Conservation (phyloP, 2,797 vertebrate species). For the Sebastes trivittatus region DNA sequence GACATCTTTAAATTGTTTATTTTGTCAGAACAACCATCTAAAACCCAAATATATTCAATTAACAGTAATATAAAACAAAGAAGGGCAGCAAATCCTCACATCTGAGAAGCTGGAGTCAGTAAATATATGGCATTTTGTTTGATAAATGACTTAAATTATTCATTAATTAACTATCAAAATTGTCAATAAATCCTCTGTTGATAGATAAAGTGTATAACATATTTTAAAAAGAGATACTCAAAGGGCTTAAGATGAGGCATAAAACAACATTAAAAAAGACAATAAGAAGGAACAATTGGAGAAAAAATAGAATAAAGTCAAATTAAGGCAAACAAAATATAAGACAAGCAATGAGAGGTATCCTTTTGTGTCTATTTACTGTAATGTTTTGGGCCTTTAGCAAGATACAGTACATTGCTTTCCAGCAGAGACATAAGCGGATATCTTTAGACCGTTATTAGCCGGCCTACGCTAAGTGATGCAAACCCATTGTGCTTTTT, state of each 20-base stretch:
- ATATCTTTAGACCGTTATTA: constrained; percentile 49
- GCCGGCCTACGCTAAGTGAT: constrained; percentile 11
- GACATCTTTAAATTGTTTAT: not conserved
- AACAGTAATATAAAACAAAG: no score
- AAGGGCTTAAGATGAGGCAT: no score
- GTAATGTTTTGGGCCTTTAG: not conserved
- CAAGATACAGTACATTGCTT: not conserved
- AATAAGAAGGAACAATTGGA: not conserved
- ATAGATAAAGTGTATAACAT: not conserved
- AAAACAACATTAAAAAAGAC: not conserved
- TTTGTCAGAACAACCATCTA: no score
- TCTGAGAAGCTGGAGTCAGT: no score
- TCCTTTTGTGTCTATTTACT: not conserved
- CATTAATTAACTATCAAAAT: not conserved
- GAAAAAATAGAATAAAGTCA: no score
- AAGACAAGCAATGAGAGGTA: not conserved
- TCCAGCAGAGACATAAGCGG: constrained; percentile 37
- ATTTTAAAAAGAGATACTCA: no score
- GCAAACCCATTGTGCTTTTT: constrained; percentile 54
- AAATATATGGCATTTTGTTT: not conserved
- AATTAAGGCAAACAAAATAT: not conserved
- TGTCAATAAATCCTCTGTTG: not conserved
- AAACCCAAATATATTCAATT: no score
- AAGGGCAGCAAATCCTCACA: no score
- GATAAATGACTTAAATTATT: not conserved